Evolutionary conservation across 2,113 vertebrate genomes (phyloP).

Genomic region (human (Homo sapiens)): DNA sequence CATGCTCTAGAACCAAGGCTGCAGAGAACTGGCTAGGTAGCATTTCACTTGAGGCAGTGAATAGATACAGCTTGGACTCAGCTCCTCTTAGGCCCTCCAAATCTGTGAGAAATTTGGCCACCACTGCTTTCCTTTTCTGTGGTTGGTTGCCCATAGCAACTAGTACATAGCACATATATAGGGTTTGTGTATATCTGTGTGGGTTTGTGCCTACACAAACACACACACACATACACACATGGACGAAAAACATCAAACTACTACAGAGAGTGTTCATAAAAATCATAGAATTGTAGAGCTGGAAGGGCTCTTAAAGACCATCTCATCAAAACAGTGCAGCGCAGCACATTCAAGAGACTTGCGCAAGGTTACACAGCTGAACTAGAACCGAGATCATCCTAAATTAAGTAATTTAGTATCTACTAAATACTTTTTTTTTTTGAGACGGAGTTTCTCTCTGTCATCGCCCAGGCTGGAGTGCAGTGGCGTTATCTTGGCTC

Average conservation of each 20-base stretch:
- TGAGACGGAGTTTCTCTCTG: too few relatives aligned
- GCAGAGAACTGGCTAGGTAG: background rate
- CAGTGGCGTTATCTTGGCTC: too few relatives aligned
- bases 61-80: background rate
- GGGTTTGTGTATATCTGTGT: background rate
- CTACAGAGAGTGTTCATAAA: background rate
- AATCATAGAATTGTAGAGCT: background rate
- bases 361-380: background rate
- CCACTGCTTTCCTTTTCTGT: background rate
- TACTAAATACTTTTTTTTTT: background rate
- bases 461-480: too few relatives aligned
- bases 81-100: background rate
- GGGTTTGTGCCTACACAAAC: background rate
- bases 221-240: too few relatives aligned
- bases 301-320: background rate
- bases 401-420: background rate
- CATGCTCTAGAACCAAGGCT: background rate
- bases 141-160: background rate
- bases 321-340: background rate
- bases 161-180: background rate
- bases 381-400: background rate
- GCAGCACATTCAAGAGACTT: background rate
- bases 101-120: background rate
- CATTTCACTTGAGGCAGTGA: background rate
- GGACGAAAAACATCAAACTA: background rate